Percentiles rank a stretch among this genome's conserved stretches.
phyloP scores from a whole-genome alignment of 2,888 invertebrate genomes.

The Drosophila vallismaia region DNA sequence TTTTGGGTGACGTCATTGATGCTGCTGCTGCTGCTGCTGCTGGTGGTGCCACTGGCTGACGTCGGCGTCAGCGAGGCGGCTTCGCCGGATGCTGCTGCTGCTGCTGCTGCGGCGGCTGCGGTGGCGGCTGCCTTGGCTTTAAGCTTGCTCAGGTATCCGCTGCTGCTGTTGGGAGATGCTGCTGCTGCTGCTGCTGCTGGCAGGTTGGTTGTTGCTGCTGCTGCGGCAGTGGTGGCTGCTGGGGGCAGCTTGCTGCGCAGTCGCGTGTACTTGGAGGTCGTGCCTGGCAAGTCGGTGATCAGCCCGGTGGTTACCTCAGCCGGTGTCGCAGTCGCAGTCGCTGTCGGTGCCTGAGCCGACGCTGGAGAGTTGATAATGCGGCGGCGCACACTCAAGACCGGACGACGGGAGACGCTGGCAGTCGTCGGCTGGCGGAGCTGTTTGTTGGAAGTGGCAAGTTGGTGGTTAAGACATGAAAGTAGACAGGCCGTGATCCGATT shows the following conservation, averaged over 20 bases:
- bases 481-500: constrained; percentile 7
- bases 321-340: constrained; percentile 44
- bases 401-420: constrained; percentile 75
- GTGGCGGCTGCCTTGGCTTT: constrained; percentile 53
- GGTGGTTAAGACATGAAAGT: constrained; percentile 32
- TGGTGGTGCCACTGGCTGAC: constrained; percentile 10
- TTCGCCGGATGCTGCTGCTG: constrained; percentile 57
- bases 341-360: constrained; percentile 25
- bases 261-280: constrained; percentile 75
- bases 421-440: constrained; percentile 57
- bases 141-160: constrained; percentile 49
- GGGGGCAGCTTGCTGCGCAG: constrained; percentile 65
- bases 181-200: constrained; percentile 34
- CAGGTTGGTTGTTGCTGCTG: constrained; percentile 31
- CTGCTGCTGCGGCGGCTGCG: constrained; percentile 35
- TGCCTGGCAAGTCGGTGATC: constrained; percentile 61
- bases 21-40: constrained; percentile 28
- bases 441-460: background rate
- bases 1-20: constrained; percentile 49
- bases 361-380: constrained; percentile 75
- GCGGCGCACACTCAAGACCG: constrained; percentile 81
- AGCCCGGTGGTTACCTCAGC: constrained; percentile 48
- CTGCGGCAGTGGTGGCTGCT: constrained; percentile 43
- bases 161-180: constrained; percentile 33
- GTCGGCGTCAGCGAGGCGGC: constrained; percentile 20